Evolutionary conservation across 2,888 invertebrate species (phyloP), one percentile per base, ranked within the genome.

Genomic region (Lochmaea crataegi): DNA sequence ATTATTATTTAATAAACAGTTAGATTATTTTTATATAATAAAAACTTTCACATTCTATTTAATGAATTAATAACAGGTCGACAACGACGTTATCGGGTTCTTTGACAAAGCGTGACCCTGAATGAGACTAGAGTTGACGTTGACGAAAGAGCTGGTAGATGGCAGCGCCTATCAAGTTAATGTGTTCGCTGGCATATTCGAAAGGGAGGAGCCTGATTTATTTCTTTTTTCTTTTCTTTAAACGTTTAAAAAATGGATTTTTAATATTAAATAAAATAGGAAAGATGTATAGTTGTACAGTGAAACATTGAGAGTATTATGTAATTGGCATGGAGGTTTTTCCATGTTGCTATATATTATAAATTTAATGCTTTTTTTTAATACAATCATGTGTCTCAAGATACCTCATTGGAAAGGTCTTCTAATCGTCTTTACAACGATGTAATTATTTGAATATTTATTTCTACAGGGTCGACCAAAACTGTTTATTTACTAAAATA

Each of bases 111-210:
- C 14, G 72, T 61, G 56, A 77, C 82, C 82, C 80, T 71, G 77
- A 75, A 74, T 53, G 83, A 83, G 84, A 79, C 80, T 84, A 83
- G 71, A 10, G 51, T 53, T 38, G 56, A 75, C 75, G 80, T 80
- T 83, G 77, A 77, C 76, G 73, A 74, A 73, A 65, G 68, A 70
- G 69, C 76, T 82, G 79, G 78, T 77, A 82, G 85, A 82, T 84
- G 85, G 83, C 85, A 81, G 82, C 85, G 85, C 82, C 80, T 86
- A 82, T 83, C 85, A 82, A 84, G 84, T 82, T 77, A 76, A 75
- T 80, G 75, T 80, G 83, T 75, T 79, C 84, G 83, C 83, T 80
- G 81, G 83, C 81, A 80, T 80, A 68, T 80, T 76, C 61, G 71
- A 79, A 76, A 78, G 81, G 86, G 85, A 80, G 86, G 85, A 82